Evolutionary conservation across 2,888 invertebrate genomes (phyloP).

Genomic region (Leucoma salicis): DNA sequence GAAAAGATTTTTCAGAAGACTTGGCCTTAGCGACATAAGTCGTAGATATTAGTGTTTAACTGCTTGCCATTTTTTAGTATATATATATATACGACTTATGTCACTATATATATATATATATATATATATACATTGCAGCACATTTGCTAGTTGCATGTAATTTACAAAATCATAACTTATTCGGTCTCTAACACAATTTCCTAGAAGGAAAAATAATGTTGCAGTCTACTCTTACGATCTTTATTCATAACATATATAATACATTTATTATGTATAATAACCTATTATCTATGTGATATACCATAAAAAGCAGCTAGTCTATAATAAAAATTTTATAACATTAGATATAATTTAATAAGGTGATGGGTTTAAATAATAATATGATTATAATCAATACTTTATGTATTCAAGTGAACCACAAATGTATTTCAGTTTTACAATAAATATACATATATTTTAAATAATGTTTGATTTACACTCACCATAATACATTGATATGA

Average conservation of each 20-base stretch:
- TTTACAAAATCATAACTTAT: too few relatives aligned
- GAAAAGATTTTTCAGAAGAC: too few relatives aligned
- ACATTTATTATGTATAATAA: conserved; percentile 5
- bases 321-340: conserved; percentile 8
- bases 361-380: conserved; percentile 10
- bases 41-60: too few relatives aligned
- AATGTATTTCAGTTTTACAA: conserved; percentile 20
- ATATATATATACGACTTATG: too few relatives aligned
- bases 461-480: conserved; percentile 14
- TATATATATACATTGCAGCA: too few relatives aligned
- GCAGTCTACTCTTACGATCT: conserved; percentile 18
- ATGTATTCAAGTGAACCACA: conserved; percentile 14
- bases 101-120: too few relatives aligned
- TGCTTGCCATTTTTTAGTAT: too few relatives aligned
- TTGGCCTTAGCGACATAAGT: too few relatives aligned
- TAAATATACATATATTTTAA: conserved; percentile 14
- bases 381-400: conserved; percentile 9
- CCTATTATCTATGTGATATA: conserved; percentile 11
- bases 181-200: too few relatives aligned
- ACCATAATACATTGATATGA: conserved; percentile 22
- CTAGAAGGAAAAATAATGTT: conserved; percentile 5
- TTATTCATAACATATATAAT: conserved; percentile 18
- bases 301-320: conserved; percentile 9
- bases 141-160: too few relatives aligned
- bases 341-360: conserved; percentile 6